Percentiles rank a stretch among this genome's conserved stretches.
Evolutionary conservation across 2,797 vertebrate genomes (phyloP).

Genomic region (Triplophysa yarkandensis): DNA sequence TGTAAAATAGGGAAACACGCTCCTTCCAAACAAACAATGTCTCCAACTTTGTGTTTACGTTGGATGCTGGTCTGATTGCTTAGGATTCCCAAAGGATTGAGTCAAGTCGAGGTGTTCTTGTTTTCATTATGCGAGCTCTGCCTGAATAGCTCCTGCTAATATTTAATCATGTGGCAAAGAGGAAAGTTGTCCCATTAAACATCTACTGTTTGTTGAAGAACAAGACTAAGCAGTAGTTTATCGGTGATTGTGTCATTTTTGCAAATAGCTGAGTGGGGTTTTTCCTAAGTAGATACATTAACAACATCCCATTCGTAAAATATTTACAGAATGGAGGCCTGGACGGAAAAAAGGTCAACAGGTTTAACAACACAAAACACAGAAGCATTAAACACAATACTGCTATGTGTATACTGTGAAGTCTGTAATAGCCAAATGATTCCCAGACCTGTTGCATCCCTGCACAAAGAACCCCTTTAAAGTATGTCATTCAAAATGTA

Average conservation of each 20-base stretch:
- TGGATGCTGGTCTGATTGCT: background rate
- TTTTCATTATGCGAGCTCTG: too few relatives aligned
- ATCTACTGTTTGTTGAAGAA: conserved; percentile 1
- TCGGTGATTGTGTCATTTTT: background rate
- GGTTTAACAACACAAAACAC: background rate
- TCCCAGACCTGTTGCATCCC: background rate
- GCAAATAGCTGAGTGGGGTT: background rate
- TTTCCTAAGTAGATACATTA: background rate
- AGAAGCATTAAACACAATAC: background rate
- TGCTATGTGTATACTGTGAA: too few relatives aligned
- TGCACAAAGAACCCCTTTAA: background rate
- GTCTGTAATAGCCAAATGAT: background rate
- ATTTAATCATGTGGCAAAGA: conserved; percentile 7
- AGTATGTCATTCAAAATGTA: background rate
- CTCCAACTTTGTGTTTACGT: background rate
- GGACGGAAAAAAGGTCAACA: background rate
- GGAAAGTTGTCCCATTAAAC: background rate
- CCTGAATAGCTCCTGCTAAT: too few relatives aligned
- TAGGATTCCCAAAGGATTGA: too few relatives aligned
- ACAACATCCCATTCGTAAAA: background rate
- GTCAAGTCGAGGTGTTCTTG: too few relatives aligned
- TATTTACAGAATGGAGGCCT: background rate
- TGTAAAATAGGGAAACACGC: background rate
- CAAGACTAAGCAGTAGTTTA: background rate
- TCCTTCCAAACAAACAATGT: background rate